Percentiles rank a stretch among this genome's conserved stretches.
These are phyloP conservation scores for Scaptomyza reducta DNA, from an alignment of 2,888 invertebrate genomes.

Conservation along the genomic window DNA sequence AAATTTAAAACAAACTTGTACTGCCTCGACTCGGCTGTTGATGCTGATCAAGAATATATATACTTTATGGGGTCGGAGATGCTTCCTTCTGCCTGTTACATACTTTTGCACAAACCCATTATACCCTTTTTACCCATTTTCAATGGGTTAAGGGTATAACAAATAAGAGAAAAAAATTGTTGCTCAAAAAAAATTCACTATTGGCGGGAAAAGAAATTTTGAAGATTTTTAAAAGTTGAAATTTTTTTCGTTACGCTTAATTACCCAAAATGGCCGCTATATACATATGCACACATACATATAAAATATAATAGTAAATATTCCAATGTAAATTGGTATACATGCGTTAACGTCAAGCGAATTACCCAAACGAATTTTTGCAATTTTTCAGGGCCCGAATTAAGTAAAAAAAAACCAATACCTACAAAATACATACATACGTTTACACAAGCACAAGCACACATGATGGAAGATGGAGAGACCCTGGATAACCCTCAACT, in stretches of 20 bases:
- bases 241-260: background rate
- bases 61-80: no score
- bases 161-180: no score
- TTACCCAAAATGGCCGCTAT: background rate
- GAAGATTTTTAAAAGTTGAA: background rate
- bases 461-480: slow-evolving; percentile 22
- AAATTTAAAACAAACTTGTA: no score
- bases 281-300: slow-evolving; percentile 5
- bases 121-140: no score
- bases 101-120: no score
- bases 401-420: slow-evolving; percentile 62
- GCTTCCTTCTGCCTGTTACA: no score
- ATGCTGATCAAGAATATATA: no score
- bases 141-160: no score
- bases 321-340: background rate
- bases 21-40: no score
- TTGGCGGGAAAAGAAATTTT: background rate
- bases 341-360: slow-evolving; percentile 55
- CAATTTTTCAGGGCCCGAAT: slow-evolving; percentile 76
- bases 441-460: slow-evolving; percentile 18
- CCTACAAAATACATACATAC: slow-evolving; percentile 45
- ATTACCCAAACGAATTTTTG: slow-evolving; percentile 80
- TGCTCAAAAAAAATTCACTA: no score
- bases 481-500: slow-evolving; percentile 54
- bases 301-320: background rate